Evolutionary conservation across 2,888 invertebrate genomes (phyloP).

Genomic region (Orthosia cruda): DNA sequence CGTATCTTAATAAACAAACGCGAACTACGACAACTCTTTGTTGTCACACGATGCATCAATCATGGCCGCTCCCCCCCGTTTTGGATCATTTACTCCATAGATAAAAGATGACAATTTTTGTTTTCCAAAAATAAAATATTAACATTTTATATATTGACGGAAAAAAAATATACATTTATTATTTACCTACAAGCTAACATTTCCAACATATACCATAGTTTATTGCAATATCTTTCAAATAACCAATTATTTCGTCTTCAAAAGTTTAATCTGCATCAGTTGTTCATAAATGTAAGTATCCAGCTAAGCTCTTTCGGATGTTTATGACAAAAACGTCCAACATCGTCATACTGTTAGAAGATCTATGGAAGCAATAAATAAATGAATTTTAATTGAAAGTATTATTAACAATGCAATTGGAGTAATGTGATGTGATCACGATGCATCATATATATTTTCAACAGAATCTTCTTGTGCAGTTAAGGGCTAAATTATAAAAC

Average conservation of each 20-base stretch:
- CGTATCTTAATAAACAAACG: no score
- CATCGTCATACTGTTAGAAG: constrained; percentile 5
- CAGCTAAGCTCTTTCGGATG: neutral
- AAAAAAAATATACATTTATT: no score
- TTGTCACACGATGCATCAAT: no score
- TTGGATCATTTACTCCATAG: no score
- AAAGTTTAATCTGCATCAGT: constrained; percentile 7
- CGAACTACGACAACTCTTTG: no score
- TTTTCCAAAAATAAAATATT: no score
- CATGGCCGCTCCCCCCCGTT: no score
- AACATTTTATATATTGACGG: no score
- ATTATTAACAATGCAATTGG: constrained; percentile 12
- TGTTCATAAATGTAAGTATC: neutral
- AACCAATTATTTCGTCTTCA: constrained; percentile 12
- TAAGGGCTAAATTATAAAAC: constrained; percentile 12
- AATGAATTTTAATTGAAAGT: constrained; percentile 14
- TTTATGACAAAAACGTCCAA: neutral
- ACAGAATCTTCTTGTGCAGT: constrained; percentile 18
- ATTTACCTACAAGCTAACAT: no score
- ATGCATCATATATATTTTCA: constrained; percentile 9
- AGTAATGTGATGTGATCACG: constrained; percentile 20
- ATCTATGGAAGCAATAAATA: constrained; percentile 5
- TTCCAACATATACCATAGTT: no score
- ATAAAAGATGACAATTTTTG: no score
- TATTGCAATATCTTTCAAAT: no score